These are phyloP conservation scores for Euschistus heros DNA, from an alignment of 1,140 invertebrate genomes.

Conservation along the genomic window DNA sequence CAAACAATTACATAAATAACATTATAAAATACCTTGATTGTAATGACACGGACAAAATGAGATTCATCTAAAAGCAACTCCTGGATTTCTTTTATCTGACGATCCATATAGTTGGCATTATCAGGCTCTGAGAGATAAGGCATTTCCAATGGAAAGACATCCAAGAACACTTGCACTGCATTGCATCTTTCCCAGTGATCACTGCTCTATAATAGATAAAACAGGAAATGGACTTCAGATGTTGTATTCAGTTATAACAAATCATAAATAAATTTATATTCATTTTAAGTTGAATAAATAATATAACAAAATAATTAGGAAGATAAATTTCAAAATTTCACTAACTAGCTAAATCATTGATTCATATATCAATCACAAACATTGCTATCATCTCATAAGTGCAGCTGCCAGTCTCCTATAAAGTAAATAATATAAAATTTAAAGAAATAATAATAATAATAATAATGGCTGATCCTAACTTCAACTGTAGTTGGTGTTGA, in stretches of 20 bases:
- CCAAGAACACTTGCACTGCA: slow-evolving; percentile 29
- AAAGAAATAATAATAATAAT: too few species aligned
- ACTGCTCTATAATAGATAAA: slow-evolving; percentile 26
- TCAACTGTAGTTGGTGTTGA: too few species aligned
- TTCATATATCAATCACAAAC: not conserved
- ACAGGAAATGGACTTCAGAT: not conserved
- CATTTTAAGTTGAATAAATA: not conserved
- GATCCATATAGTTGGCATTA: slow-evolving; percentile 25
- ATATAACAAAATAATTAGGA: not conserved
- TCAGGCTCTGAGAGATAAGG: slow-evolving; percentile 19
- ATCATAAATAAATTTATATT: not conserved
- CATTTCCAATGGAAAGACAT: slow-evolving; percentile 30
- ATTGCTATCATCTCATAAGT: not conserved
- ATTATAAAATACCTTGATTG: slow-evolving; percentile 27
- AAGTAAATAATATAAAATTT: too few species aligned
- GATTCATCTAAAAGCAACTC: slow-evolving; percentile 28
- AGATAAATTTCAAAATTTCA: not conserved
- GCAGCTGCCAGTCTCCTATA: too few species aligned
- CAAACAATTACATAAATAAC: not conserved
- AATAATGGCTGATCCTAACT: too few species aligned
- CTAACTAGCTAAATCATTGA: not conserved
- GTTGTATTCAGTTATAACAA: not conserved
- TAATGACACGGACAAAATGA: slow-evolving; percentile 29
- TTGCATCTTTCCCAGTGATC: slow-evolving; percentile 29
- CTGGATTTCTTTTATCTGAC: slow-evolving; percentile 29